These are phyloP conservation scores for Panagrolaimus sp. DNA, from an alignment of 1,140 invertebrate genomes.

Conservation along the genomic window DNA sequence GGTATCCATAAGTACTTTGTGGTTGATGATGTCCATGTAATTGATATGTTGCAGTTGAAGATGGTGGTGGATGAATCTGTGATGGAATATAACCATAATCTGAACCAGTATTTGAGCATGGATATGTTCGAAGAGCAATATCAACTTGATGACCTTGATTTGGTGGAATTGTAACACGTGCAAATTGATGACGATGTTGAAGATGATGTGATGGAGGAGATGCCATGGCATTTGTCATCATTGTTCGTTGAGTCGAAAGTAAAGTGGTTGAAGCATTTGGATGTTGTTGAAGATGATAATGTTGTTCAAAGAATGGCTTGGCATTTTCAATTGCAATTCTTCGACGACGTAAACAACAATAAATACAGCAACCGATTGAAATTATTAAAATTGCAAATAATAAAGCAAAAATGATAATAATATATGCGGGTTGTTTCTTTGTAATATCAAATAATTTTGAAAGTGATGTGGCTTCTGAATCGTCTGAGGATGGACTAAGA, in stretches of 20 bases:
- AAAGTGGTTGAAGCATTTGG: neutral
- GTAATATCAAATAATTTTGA: neutral
- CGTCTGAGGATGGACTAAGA: neutral
- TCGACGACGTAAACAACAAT: neutral
- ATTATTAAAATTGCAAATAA: neutral
- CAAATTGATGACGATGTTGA: neutral
- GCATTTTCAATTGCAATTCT: neutral
- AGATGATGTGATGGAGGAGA: neutral
- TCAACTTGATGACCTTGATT: slow-evolving; percentile 4
- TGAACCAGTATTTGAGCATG: neutral
- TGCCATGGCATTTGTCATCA: neutral
- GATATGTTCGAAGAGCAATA: neutral
- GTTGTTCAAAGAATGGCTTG: no score
- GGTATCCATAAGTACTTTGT: neutral
- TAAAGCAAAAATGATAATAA: neutral
- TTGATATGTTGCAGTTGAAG: neutral
- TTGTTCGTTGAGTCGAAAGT: neutral
- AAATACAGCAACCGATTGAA: neutral
- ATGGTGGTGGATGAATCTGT: neutral
- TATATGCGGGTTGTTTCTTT: neutral
- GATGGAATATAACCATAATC: slow-evolving; percentile 15
- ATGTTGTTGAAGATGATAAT: neutral
- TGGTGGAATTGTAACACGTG: neutral
- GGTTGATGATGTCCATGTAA: no score
- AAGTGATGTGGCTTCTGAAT: neutral